Percentiles rank a stretch among this genome's conserved stretches.
Conservation (phyloP, 2,797 vertebrate genomes). For the Tiaroga cobitis region DNA sequence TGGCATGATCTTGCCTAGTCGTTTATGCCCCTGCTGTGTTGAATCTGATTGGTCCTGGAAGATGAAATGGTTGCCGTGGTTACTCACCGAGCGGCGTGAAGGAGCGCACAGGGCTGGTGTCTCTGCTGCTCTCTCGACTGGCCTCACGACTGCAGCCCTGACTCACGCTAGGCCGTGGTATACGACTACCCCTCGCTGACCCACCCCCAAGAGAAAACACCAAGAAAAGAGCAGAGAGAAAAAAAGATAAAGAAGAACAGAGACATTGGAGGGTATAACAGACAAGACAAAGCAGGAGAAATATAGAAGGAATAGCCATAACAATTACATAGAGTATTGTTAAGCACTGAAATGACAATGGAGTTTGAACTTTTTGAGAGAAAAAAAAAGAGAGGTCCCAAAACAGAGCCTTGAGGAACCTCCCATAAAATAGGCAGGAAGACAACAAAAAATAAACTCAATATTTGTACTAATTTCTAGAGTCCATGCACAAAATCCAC, state of each 20-base stretch:
- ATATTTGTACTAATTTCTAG: neutral
- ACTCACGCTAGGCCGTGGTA: conserved; percentile 98
- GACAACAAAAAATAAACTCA: neutral
- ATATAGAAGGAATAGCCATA: conserved; percentile 69
- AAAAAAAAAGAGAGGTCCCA: neutral
- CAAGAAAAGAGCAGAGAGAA: conserved; percentile 65
- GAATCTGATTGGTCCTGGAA: conserved; percentile 16
- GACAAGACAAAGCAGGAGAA: conserved; percentile 57
- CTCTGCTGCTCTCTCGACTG: conserved; percentile 98
- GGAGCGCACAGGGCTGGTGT: conserved; percentile 96
- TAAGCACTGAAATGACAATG: conserved; percentile 25
- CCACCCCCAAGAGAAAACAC: conserved; percentile 52
- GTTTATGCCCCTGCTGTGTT: neutral
- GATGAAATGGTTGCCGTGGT: conserved; percentile 47
- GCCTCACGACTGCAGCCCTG: conserved; percentile 99
- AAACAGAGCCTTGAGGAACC: conserved; percentile 12
- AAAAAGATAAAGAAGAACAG: conserved; percentile 58
- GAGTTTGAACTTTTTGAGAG: neutral
- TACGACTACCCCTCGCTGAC: conserved; percentile 96
- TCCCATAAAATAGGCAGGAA: neutral
- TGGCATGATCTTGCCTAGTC: neutral
- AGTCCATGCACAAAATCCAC: conserved; percentile 10
- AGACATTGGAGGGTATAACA: conserved; percentile 33
- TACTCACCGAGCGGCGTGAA: conserved; percentile 97
- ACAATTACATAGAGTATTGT: conserved; percentile 62